Conservation (phyloP, 1,140 invertebrate species). For the Leptonema lineaticorne region DNA sequence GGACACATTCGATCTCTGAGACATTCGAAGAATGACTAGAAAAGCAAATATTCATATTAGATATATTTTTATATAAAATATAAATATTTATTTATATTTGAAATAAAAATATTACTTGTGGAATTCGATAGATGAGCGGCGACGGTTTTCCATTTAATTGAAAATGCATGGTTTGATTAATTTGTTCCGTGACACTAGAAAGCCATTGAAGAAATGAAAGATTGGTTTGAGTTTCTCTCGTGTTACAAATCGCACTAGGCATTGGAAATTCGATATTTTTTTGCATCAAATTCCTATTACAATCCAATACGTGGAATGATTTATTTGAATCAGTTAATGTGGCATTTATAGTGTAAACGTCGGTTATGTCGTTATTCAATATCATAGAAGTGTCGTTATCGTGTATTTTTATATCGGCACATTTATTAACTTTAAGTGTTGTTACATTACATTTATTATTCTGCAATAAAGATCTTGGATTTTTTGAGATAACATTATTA, state of each 20-base stretch:
- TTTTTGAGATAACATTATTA: too few relatives aligned
- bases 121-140: conserved; percentile 70
- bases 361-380: background rate
- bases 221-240: conserved; percentile 2
- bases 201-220: conserved; percentile 70
- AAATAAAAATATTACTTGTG: too few relatives aligned
- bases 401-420: too few relatives aligned
- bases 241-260: background rate
- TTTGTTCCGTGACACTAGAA: conserved; percentile 71
- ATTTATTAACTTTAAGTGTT: too few relatives aligned
- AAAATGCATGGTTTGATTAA: conserved; percentile 80
- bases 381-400: background rate
- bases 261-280: background rate
- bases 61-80: background rate
- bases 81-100: background rate
- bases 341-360: background rate
- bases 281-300: background rate
- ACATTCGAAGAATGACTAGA: conserved; percentile 69
- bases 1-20: conserved; percentile 68
- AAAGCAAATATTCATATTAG: conserved; percentile 30
- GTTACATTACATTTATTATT: too few relatives aligned
- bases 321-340: background rate
- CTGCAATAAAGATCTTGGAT: too few relatives aligned
- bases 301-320: background rate
- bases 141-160: conserved; percentile 72